Conservation (phyloP, 2,888 invertebrate species). For the Drosophila neotestacea region DNA sequence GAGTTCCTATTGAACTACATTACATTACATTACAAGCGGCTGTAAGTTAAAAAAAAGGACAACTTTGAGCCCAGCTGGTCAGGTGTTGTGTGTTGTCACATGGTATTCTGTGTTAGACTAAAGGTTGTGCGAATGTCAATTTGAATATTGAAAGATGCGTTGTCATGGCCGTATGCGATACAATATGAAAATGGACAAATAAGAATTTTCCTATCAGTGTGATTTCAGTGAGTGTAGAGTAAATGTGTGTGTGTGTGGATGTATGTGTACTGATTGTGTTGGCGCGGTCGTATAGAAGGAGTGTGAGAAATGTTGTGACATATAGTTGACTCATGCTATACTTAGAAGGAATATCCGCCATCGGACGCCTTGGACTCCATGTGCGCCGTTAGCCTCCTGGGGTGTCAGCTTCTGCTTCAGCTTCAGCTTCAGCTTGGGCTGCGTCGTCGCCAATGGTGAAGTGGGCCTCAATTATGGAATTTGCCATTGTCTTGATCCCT, state of each 20-base stretch:
- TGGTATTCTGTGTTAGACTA: constrained; percentile 1
- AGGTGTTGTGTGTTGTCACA: not conserved
- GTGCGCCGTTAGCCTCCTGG: constrained; percentile 78
- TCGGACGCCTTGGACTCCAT: constrained; percentile 77
- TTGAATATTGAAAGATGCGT: constrained; percentile 37
- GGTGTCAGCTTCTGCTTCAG: constrained; percentile 81
- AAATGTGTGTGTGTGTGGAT: not conserved
- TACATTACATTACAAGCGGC: constrained; percentile 43
- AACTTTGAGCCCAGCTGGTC: constrained; percentile 38
- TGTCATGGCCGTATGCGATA: constrained; percentile 50
- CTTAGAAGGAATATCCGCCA: constrained; percentile 84
- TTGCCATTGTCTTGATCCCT: constrained; percentile 92
- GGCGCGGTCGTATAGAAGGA: constrained; percentile 60
- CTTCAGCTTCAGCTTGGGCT: constrained; percentile 48
- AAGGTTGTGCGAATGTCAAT: not conserved
- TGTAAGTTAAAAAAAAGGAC: not conserved
- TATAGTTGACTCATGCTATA: constrained; percentile 8
- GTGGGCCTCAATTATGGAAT: constrained; percentile 91
- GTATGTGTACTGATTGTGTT: constrained; percentile 28
- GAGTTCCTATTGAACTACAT: constrained; percentile 15
- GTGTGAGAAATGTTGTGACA: constrained; percentile 1
- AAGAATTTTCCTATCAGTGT: not conserved
- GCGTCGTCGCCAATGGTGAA: constrained; percentile 86
- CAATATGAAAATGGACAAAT: constrained; percentile 29
- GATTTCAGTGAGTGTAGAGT: too few relatives aligned